Evolutionary conservation across 2,888 invertebrate species (phyloP), one percentile per base, ranked within the genome.

Genomic region (Pyrgus malvae): DNA sequence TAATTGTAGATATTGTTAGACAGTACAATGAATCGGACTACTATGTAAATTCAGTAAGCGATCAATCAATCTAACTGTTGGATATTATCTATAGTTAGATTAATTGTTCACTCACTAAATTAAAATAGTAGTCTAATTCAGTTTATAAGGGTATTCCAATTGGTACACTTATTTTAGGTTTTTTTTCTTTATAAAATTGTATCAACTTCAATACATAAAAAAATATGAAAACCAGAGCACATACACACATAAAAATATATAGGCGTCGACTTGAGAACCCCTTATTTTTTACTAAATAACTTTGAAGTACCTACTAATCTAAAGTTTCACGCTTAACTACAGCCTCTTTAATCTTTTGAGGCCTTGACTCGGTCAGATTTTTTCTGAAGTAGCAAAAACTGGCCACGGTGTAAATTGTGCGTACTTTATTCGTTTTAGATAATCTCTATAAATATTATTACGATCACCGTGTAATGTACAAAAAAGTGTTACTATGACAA

Each of bases 381-480:
- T 44, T 44, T 19, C 19, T 12, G 21, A 9, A 9, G 7, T 31
- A 44, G 29, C 44, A 44, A 44, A 44, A 44, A 44, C 42, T 19
- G 2, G 14, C 31, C 17, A 17, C 11, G 21, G 19, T 33, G 31
- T 45, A 44, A 17, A 29, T 12, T 4, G 31, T 44, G 29, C 31
- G 44, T 25, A 23, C 17, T 40, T 23, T 23, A 41, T 44, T 23
- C 27, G 29, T n/a, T 19, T 19, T 38, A 12, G 16, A 1, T 44
- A 44, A 44, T 44, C 31, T 44, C 31, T 31, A 17, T 29, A 44
- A 44, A 44, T 44, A 44, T 31, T 44, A 25, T 44, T 31, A 12
- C 16, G 9, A 42, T 27, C 25, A 2, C 23, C 21, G 19, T 11
- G 5, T 7, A 3, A 4, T 1, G 11, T 21, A 11, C 21, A 21